These are phyloP conservation scores for Brachyalestes nurse DNA, from an alignment of 2,797 vertebrate genomes.

Conservation along the genomic window DNA sequence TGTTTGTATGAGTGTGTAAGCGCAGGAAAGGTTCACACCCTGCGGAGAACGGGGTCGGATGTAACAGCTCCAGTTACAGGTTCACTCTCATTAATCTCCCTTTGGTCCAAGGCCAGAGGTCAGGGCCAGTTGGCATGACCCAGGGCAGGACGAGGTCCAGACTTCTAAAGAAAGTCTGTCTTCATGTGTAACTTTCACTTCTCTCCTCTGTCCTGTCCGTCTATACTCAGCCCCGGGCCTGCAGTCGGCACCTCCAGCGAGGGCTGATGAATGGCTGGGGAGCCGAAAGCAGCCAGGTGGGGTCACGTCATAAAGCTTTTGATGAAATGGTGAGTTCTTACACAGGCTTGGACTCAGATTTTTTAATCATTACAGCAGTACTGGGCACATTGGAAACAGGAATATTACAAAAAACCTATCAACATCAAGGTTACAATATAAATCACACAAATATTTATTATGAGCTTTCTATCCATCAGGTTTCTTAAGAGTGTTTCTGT, in stretches of 20 bases:
- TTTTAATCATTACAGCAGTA: background rate
- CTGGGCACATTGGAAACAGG: too few species aligned
- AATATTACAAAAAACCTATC: background rate
- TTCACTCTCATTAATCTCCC: slow-evolving; percentile 57
- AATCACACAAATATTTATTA: too few species aligned
- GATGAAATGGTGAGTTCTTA: background rate
- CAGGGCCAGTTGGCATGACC: slow-evolving; percentile 54
- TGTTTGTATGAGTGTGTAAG: slow-evolving; percentile 4
- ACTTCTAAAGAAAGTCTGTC: slow-evolving; percentile 32
- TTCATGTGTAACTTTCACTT: slow-evolving; percentile 46
- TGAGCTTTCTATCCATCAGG: too few species aligned
- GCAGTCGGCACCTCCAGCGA: slow-evolving; percentile 41
- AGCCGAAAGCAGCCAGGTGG: slow-evolving; percentile 40
- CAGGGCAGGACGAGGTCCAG: slow-evolving; percentile 33
- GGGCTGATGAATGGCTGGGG: slow-evolving; percentile 48
- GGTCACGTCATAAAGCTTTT: slow-evolving; percentile 29
- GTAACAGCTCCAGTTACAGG: slow-evolving; percentile 59
- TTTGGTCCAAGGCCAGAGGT: slow-evolving; percentile 49
- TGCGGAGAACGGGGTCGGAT: slow-evolving; percentile 43
- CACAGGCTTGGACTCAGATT: background rate
- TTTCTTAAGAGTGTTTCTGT: too few species aligned
- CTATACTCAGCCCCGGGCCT: slow-evolving; percentile 3
- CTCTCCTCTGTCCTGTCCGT: slow-evolving; percentile 22
- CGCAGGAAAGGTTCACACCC: slow-evolving; percentile 34
- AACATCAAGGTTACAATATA: too few species aligned